Conservation (phyloP, 2,113 vertebrate genomes). For the Lasiurus borealis region DNA sequence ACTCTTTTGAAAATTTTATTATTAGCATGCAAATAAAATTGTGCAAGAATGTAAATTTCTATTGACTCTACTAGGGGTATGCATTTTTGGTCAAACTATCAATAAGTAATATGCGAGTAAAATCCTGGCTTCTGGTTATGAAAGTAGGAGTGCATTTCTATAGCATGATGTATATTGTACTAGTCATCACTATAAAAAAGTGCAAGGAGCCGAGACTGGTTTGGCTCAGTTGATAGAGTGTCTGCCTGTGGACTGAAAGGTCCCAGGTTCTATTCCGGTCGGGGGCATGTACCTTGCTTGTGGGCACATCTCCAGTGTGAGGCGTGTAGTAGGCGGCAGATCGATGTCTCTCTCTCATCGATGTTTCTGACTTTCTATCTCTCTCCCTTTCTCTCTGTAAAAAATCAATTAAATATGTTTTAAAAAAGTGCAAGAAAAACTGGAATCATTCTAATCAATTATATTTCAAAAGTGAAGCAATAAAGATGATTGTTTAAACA, state of each 20-base stretch:
- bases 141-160: neutral
- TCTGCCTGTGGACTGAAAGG: too few relatives aligned
- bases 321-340: too few relatives aligned
- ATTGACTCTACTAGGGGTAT: neutral
- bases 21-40: neutral
- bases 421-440: neutral
- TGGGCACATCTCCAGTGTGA: too few relatives aligned
- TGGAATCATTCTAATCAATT: neutral
- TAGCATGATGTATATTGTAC: neutral
- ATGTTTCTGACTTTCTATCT: too few relatives aligned
- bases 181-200: neutral
- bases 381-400: too few relatives aligned
- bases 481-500: neutral
- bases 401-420: too few relatives aligned
- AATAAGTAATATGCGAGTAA: neutral
- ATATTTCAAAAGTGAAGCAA: conserved; percentile 4
- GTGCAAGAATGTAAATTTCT: neutral
- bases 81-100: conserved; percentile 9
- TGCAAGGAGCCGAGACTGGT: too few relatives aligned
- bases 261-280: too few relatives aligned
- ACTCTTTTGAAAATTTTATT: conserved; percentile 24
- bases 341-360: too few relatives aligned
- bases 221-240: too few relatives aligned
- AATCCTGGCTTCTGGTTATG: neutral
- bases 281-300: too few relatives aligned